Percentiles rank a stretch among this genome's conserved stretches.
phyloP scores from a whole-genome alignment of 2,797 vertebrate species.

The Sebastes alutus region DNA sequence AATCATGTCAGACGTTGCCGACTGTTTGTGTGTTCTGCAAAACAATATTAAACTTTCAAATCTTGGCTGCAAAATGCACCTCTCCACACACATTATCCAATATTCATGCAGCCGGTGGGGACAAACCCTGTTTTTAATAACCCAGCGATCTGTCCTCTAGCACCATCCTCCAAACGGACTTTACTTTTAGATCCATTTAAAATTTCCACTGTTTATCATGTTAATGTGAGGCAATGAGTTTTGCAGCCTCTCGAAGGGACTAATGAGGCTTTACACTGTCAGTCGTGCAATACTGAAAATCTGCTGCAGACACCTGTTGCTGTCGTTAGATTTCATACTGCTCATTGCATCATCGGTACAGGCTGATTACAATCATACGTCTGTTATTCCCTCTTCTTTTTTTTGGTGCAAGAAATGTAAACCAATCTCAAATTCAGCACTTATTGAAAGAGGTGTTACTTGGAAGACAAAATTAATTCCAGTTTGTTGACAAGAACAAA shows the following conservation, averaged over 20 bases:
- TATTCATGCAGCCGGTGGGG: neutral
- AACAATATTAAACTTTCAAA: neutral
- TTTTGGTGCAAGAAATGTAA: neutral
- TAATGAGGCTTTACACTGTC: neutral
- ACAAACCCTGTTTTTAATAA: neutral
- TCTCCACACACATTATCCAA: neutral
- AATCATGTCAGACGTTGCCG: neutral
- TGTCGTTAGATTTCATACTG: neutral
- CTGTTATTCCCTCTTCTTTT: neutral
- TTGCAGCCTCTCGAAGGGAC: neutral
- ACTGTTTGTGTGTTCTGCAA: neutral
- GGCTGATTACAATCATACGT: neutral
- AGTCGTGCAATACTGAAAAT: neutral
- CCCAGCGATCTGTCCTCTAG: neutral
- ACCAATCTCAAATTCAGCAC: neutral
- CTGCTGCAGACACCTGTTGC: neutral
- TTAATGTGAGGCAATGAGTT: neutral
- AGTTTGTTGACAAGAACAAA: neutral
- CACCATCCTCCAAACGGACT: neutral
- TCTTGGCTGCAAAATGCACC: neutral
- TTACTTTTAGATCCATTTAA: neutral
- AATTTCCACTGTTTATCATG: neutral
- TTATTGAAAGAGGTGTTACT: neutral
- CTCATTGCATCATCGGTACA: neutral
- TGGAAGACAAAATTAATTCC: neutral